These are phyloP conservation scores for Tarsius wallacei DNA, from an alignment of 2,797 vertebrate genomes.

Conservation along the genomic window DNA sequence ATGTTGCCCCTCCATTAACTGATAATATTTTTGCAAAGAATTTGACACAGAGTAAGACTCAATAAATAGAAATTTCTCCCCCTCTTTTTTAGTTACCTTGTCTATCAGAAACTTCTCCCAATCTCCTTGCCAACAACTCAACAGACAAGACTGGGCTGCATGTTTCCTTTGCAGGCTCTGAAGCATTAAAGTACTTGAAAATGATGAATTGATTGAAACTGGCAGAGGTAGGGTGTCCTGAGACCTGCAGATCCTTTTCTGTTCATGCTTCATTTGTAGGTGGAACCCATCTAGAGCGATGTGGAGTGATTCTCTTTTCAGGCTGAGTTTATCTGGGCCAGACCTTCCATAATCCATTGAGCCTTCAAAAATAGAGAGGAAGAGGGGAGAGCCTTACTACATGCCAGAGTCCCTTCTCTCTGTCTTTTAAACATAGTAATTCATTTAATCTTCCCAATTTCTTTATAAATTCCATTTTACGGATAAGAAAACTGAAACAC, in stretches of 20 bases:
- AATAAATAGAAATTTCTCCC: not conserved
- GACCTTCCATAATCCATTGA: not conserved
- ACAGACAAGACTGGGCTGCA: not conserved
- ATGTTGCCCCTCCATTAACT: not conserved
- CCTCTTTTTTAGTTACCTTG: not conserved
- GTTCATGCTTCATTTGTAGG: not conserved
- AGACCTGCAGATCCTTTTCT: constrained; percentile 14
- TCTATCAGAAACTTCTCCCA: not conserved
- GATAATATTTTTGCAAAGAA: constrained; percentile 60
- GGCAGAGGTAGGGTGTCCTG: not conserved
- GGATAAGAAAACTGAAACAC: not conserved
- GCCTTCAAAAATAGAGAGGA: not conserved
- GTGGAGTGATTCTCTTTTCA: not conserved
- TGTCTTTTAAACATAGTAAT: constrained; percentile 10
- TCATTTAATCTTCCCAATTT: constrained; percentile 20
- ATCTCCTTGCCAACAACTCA: not conserved
- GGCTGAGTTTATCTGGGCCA: not conserved
- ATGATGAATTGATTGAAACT: not conserved
- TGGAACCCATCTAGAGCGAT: not conserved
- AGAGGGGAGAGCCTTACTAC: not conserved
- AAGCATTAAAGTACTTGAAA: not conserved
- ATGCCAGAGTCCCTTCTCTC: not conserved
- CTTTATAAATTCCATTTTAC: not conserved
- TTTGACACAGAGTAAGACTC: constrained; percentile 5
- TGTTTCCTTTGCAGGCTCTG: not conserved